A percentile compares a stretch with the other conserved stretches of the same genome.
Conservation (phyloP, 2,888 invertebrate genomes). For the Sphaerophoria rueppellii region DNA sequence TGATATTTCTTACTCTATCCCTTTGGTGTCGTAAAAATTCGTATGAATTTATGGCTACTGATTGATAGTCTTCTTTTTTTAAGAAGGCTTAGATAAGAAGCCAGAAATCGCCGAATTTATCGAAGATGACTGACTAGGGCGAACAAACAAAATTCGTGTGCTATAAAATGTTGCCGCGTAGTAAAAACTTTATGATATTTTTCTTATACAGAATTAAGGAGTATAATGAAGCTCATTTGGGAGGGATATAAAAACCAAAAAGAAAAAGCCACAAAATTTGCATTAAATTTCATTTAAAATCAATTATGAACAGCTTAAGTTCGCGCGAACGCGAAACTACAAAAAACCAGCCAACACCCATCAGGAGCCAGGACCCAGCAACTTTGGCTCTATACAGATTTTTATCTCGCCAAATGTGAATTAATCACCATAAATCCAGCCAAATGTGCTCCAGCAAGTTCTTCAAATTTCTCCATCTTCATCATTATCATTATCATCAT, state of each 20-base stretch:
- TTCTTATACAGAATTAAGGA: constrained; percentile 24
- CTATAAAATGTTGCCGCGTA: constrained; percentile 7
- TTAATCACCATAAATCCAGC: constrained; percentile 71
- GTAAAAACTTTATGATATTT: constrained; percentile 45
- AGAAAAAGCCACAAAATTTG: constrained; percentile 51
- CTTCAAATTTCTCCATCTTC: constrained; percentile 57
- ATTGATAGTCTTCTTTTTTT: constrained; percentile 42
- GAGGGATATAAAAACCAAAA: constrained; percentile 31
- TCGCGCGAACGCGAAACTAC: background rate
- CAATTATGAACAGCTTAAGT: constrained; percentile 53
- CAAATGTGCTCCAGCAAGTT: constrained; percentile 68
- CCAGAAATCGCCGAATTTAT: background rate
- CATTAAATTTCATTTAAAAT: constrained; percentile 67
- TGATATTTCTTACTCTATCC: constrained; percentile 12
- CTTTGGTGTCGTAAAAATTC: constrained; percentile 34
- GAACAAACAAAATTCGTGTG: background rate
- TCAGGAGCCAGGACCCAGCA: background rate
- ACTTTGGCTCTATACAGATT: background rate
- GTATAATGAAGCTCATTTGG: constrained; percentile 45
- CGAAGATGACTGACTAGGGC: background rate
- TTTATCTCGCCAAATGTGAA: constrained; percentile 54
- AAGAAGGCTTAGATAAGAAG: constrained; percentile 30
- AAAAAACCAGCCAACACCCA: background rate
- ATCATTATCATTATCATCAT: constrained; percentile 16
- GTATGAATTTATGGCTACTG: constrained; percentile 45